Evolutionary conservation across 2,113 vertebrate species (phyloP).

Genomic region (Athene noctua): DNA sequence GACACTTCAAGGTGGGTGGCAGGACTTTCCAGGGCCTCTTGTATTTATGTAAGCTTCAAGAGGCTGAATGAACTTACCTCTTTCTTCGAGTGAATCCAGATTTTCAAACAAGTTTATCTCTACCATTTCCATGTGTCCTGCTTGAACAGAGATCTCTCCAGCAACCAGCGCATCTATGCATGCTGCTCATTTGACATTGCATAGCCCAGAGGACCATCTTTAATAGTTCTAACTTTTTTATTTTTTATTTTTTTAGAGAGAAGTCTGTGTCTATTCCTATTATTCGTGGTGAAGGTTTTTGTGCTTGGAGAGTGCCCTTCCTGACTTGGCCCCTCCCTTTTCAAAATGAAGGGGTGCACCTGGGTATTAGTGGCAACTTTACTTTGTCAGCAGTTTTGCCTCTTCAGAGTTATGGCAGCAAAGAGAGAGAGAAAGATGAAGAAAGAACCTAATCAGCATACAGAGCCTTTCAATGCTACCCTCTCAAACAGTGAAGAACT

Average conservation of each 20-base stretch:
- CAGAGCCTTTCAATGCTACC: constrained; percentile 81
- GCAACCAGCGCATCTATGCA: not conserved
- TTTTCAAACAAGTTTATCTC: not conserved
- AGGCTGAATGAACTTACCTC: constrained; percentile 31
- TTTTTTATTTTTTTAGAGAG: not conserved
- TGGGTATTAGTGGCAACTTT: constrained; percentile 75
- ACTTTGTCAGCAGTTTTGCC: constrained; percentile 82
- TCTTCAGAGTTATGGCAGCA: constrained; percentile 71
- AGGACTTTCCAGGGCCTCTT: constrained; percentile 12
- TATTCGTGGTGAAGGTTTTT: not conserved
- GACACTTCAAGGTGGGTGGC: constrained; percentile 37
- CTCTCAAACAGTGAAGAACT: constrained; percentile 84
- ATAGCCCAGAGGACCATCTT: not conserved
- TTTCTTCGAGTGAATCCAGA: constrained; percentile 12
- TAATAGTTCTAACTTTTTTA: not conserved
- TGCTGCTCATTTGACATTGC: not conserved
- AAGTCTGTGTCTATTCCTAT: not conserved
- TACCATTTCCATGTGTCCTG: not conserved
- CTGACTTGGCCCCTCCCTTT: constrained; percentile 10
- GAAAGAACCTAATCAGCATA: constrained; percentile 78
- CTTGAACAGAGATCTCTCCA: not conserved
- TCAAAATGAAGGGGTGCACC: constrained; percentile 81
- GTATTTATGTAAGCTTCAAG: constrained; percentile 17
- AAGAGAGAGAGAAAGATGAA: constrained; percentile 81
- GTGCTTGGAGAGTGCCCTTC: not conserved